Base-by-base conservation (phyloP, 2,113 vertebrate species). In the Diadophis punctatus region DNA sequence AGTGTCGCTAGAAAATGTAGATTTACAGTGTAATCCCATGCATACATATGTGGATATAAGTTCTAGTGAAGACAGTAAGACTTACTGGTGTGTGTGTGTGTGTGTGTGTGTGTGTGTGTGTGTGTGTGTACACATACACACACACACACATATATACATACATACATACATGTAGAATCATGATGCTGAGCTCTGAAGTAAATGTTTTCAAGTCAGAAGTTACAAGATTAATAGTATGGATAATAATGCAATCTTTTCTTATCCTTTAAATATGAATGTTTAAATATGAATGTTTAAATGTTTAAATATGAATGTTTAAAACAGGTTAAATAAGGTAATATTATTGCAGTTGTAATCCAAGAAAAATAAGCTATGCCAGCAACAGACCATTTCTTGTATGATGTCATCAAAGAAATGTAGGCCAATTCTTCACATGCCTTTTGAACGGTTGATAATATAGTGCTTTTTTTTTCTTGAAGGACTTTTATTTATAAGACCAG, bases 1-100 rank as follows among this genome's bases (percentile, higher is more conserved):
- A 93, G 84, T 93, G 91, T 95, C 96, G 93, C 96, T 96, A 95
- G 94, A 95, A 97, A 97, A 96, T 95, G 96, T 96, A 97, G 93
- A 95, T 94, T 96, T 90, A 93, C 34, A 43, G 39, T 80, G 74
- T 16, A 80, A 80, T 39, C 34, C 18, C 18, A 1, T 80, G 74
- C 34, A 20, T 39, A 43, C 18, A 39, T 80, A 39, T 39, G 18
- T 80, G 34, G 34, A 43, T 80, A 8, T 80, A 80, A 80, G 18
- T 80, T 39, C 74, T 80, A 80, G 74, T 80, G 34, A 80, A 80
- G 18, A 43, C 74, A 22, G 34, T 80, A 80, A 39, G 74, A 43
- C 18, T 22, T 34, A 34, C 14, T 16, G 34, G 2, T 34, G 27
- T 68, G 12, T 74, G 10, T 60, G 1, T 60, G 23, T 60, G 25